Conservation (phyloP, 2,888 invertebrate species). For the Prosapia bicincta region DNA sequence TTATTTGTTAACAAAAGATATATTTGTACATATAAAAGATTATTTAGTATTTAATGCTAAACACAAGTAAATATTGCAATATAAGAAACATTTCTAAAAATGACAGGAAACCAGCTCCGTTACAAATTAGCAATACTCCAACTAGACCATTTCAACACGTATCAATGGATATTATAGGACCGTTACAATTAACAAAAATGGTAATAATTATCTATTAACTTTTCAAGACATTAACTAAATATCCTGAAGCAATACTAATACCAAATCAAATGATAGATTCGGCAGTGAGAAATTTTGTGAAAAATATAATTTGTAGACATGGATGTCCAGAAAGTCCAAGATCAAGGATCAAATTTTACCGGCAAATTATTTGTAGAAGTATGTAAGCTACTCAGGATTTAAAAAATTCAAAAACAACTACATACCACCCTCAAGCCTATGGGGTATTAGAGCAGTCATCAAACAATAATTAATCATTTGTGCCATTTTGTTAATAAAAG, state of each 20-base stretch:
- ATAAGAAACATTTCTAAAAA: no score
- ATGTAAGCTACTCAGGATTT: conserved; percentile 6
- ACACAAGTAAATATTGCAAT: no score
- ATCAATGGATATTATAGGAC: no score
- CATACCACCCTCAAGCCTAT: conserved; percentile 42
- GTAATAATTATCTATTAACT: no score
- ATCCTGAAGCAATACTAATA: conserved; percentile 40
- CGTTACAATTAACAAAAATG: no score
- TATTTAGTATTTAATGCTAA: no score
- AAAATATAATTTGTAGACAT: conserved; percentile 41
- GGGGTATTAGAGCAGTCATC: conserved; percentile 42
- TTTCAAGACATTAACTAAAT: no score
- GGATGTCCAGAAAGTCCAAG: conserved; percentile 44
- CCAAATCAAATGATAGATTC: conserved; percentile 42
- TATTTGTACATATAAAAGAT: no score
- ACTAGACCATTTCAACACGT: no score
- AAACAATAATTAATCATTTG: conserved; percentile 41
- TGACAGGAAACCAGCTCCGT: no score
- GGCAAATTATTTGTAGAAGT: conserved; percentile 42
- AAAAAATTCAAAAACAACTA: conserved; percentile 31
- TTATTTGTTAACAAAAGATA: no score
- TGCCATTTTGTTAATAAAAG: conserved; percentile 40
- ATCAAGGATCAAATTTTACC: conserved; percentile 45
- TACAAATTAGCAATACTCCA: no score
- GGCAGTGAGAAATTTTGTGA: conserved; percentile 40